Evolutionary conservation across 2,797 vertebrate species (phyloP), one percentile per base, ranked within the genome.

Genomic region (Micrastur ruficollis): DNA sequence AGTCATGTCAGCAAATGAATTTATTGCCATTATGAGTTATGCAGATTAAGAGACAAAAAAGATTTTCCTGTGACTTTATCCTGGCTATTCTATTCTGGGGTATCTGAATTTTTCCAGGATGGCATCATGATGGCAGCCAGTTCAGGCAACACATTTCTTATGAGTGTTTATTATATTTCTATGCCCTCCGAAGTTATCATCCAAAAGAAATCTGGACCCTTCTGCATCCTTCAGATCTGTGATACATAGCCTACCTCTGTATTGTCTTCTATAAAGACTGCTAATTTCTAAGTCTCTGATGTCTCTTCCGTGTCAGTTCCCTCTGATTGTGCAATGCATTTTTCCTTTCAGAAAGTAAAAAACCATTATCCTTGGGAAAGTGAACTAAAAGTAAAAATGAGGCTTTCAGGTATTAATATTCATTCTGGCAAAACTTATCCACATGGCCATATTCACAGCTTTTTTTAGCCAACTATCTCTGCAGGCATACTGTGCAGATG

Each of bases 261-360:
- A 40, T 36, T 49, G 91, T 96, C 81, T 97, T 97, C 42, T 90
- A 81, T 86, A 82, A 97, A 90, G 73, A 95, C 90, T 81, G 47
- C 80, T 79, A 50, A 55, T 85, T 97, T 97, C 50, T 34, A 56
- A 8, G 36, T 84, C 29, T 78, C 32, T 71, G 13, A 7, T 67
- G 23, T 84, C n/a, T 66, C 29, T 53, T 81, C 36, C 73, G 8
- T 32, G 16, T 78, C 70, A 83, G 27, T 31, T 56, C 31, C 31
- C 6, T 44, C 73, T 11, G 3, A 70, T 47, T 29, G 44, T n/a
- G 31, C 46, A 81, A 44, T 22, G 8, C 27, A 42, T 55, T 72
- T 86, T 75, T 89, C 44, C 15, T 42, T 8, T 38, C 22, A 42
- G 44, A 72, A 83, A 68, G 8, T 29, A 67, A 93, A 55, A 10